Percentiles rank a stretch among this genome's conserved stretches.
phyloP scores from a whole-genome alignment of 2,113 vertebrate species.

The Callospermophilus lateralis region DNA sequence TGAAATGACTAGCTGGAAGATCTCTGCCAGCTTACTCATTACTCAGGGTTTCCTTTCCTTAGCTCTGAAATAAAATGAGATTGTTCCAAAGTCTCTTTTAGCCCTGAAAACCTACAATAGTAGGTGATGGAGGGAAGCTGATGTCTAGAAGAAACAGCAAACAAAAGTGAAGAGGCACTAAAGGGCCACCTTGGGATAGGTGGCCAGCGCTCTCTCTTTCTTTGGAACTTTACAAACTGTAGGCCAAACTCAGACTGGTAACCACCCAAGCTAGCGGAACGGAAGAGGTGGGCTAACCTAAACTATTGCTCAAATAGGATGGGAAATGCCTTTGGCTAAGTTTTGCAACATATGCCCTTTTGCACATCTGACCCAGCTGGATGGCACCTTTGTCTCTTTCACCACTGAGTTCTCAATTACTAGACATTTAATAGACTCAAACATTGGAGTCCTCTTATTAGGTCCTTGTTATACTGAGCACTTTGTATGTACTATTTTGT shows the following conservation, averaged over 20 bases:
- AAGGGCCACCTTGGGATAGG: neutral
- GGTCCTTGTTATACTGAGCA: neutral
- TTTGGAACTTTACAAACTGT: neutral
- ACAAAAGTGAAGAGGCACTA: neutral
- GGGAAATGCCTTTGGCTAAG: neutral
- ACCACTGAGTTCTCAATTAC: neutral
- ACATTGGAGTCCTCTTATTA: neutral
- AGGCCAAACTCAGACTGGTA: neutral
- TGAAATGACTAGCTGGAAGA: neutral
- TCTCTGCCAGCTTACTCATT: neutral
- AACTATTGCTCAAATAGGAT: neutral
- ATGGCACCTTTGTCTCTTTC: neutral
- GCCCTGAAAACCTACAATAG: neutral
- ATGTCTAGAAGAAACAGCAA: neutral
- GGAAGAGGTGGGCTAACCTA: neutral
- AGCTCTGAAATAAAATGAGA: neutral
- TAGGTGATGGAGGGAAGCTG: neutral
- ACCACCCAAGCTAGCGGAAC: neutral
- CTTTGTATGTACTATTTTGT: neutral
- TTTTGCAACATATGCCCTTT: neutral
- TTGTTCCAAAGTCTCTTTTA: neutral
- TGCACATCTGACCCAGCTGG: neutral
- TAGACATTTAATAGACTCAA: neutral
- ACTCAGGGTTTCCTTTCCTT: neutral
- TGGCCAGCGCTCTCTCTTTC: neutral